phyloP scores from a whole-genome alignment of 2,797 vertebrate species.

The Paedocypris micromegethes region DNA sequence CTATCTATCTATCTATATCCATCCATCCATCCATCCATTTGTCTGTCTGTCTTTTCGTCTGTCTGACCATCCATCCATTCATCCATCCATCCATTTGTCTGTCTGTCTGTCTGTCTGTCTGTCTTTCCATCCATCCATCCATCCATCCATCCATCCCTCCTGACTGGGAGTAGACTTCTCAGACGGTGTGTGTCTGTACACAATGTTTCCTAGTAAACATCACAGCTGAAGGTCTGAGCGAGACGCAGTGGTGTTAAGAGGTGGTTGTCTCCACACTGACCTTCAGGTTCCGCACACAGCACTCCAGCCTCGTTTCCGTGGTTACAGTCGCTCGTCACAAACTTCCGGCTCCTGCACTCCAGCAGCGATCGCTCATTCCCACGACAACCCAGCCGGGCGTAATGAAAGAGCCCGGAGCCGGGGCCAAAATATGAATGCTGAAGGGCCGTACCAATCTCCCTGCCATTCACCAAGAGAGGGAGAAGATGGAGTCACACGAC shows the following conservation, averaged over 20 bases:
- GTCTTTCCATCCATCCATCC: no score
- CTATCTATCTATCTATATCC: no score
- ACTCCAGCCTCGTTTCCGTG: constrained; percentile 75
- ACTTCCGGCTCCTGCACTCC: constrained; percentile 74
- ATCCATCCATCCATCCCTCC: no score
- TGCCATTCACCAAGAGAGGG: constrained; percentile 44
- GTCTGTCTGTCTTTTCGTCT: no score
- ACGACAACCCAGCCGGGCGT: constrained; percentile 80
- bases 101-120: no score
- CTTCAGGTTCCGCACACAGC: constrained; percentile 78
- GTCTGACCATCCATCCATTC: no score
- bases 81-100: no score
- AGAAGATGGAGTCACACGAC: constrained; percentile 2
- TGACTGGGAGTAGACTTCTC: no score
- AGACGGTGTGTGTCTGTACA: no score
- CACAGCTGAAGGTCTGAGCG: constrained; percentile 13
- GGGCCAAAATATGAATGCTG: constrained; percentile 67
- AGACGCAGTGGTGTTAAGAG: constrained; percentile 35
- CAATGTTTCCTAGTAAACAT: neutral
- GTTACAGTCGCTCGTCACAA: constrained; percentile 73
- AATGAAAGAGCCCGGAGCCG: constrained; percentile 75
- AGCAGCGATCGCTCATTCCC: constrained; percentile 79
- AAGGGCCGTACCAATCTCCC: constrained; percentile 78
- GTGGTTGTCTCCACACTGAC: constrained; percentile 61
- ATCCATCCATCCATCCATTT: no score